Evolutionary conservation across 2,113 vertebrate species (phyloP), one percentile per base, ranked within the genome.

Genomic region (Isichthys henryi): DNA sequence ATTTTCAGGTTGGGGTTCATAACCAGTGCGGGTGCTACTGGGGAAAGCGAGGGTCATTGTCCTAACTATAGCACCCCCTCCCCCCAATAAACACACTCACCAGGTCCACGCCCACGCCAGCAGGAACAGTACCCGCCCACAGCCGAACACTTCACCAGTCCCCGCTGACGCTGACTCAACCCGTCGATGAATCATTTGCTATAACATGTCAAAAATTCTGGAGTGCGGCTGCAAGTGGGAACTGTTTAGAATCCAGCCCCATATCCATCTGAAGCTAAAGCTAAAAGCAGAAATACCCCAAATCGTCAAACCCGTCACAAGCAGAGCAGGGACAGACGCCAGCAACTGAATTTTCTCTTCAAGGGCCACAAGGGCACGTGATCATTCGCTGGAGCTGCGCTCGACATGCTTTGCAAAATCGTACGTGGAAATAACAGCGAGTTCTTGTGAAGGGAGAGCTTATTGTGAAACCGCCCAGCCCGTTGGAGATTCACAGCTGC

Each of bases 1-100:
- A 27, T 70, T 70, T 70, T 91, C 87, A 91, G 48, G 86, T 91
- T 92, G 90, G 90, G 90, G 92, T 50, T 91, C 93, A 88, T 88
- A 91, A 88, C 93, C 92, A 93, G 52, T 49, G 48, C 56, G 90
- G 88, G 85, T 1, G 43, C 6, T 92, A 89, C 62, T 89, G 90
- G 90, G 31, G 27, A 87, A 43, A 93, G 93, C 58, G 91, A 92
- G 70, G 70, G 70, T 77, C 70, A 43, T 94, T 94, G 90, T 94
- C 91, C 91, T 92, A 92, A 88, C 17, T 35, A 90, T 92, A 50
- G 88, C 46, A 86, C 11, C 45, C 45, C 23, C 82, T 39, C 74
- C 77, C 43, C 50, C 23, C 49, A 62, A 46, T 87, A 53, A 45
- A 50, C 77, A 80, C 88, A 56, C 82, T 52, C 52, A 17, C 39